Conservation (phyloP, 1,140 invertebrate genomes). For the Drosophila hydei region DNA sequence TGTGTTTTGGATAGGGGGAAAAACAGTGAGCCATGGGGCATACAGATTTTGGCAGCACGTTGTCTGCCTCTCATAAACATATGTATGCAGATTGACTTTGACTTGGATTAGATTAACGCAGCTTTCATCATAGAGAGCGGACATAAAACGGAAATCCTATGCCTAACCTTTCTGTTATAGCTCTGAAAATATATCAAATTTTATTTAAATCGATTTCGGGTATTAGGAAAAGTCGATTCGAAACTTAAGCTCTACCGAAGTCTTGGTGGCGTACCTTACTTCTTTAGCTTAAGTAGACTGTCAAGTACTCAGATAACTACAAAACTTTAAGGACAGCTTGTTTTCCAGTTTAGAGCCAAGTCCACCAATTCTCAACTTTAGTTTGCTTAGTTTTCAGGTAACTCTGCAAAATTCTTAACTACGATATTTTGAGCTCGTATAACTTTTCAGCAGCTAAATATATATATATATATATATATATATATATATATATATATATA, state of each 20-base stretch:
- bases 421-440: constrained; percentile 15
- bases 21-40: not conserved
- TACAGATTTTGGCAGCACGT: constrained; percentile 32
- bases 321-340: not conserved
- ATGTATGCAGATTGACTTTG: constrained; percentile 78
- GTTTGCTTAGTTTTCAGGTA: constrained; percentile 5
- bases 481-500: not conserved
- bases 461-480: too few species aligned
- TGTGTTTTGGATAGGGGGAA: constrained; percentile 2
- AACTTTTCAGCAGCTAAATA: constrained; percentile 21
- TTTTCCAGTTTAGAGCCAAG: not conserved
- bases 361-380: too few species aligned
- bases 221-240: not conserved
- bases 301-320: too few species aligned
- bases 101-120: constrained; percentile 70
- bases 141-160: not conserved
- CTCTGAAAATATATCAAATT: not conserved
- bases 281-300: too few species aligned
- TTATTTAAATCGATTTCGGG: not conserved
- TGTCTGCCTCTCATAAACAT: constrained; percentile 44
- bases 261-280: too few species aligned
- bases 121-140: constrained; percentile 31
- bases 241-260: too few species aligned
- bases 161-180: too few species aligned
- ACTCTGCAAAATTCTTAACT: constrained; percentile 22